Evolutionary conservation across 1,140 invertebrate genomes (phyloP).

Genomic region (Apis mellifera): Amel_HAv3.1 CM009938.2:5526501-5527000

Average conservation of each 20-base stretch:
- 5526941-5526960: slow-evolving; percentile 22
- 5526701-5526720: neutral
- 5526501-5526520: slow-evolving; percentile 30
- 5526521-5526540: slow-evolving; percentile 27
- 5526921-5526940: neutral
- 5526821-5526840: slow-evolving; percentile 62
- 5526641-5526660: slow-evolving; percentile 30
- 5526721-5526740: neutral
- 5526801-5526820: slow-evolving; percentile 63
- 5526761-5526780: neutral
- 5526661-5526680: neutral
- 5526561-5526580: too few species aligned
- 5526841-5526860: slow-evolving; percentile 16
- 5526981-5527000: too few species aligned
- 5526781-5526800: neutral
- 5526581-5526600: slow-evolving; percentile 22
- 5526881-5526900: neutral
- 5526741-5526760: neutral
- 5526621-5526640: neutral
- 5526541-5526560: too few species aligned
- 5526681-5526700: neutral
- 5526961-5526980: too few species aligned
- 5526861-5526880: slow-evolving; percentile 25
- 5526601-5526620: slow-evolving; percentile 8
- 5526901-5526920: neutral